Evolutionary conservation across 2,888 invertebrate species (phyloP), one percentile per base, ranked within the genome.

Genomic region (Rosalia funebris): DNA sequence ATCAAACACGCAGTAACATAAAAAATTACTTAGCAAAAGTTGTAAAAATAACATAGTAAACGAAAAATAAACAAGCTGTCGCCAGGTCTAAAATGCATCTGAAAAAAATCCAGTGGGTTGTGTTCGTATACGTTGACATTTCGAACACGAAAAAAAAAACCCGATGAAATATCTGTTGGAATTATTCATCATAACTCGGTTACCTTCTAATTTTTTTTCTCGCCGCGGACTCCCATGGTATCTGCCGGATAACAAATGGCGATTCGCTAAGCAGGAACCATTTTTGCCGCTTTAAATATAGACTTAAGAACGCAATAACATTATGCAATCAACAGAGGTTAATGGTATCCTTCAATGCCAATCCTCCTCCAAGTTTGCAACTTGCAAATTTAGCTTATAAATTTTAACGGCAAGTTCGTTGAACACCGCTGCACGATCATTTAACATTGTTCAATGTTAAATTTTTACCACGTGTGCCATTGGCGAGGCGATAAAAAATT

Each of bases 301-400:
- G 48, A 48, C 48, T 36, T 16, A 48, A 65, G 66, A 72, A 69
- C 69, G 69, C 71, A 72, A 74, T 69, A 71, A 71, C 61, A 71
- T 74, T 73, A 74, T 74, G 74, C 73, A 74, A 74, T 73, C 71
- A 73, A 54, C 63, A 70, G 69, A 72, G 72, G 72, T 72, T 70
- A 72, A 72, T 66, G 72, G 69, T 68, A 70, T 70, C 57, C 53
- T 69, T 72, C 72, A 72, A 72, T 72, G 72, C 66, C 72, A 72
- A 32, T 58, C 69, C 70, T 64, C 71, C 71, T 70, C 67, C 69
- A 65, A 65, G 60, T 66, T 65, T 66, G 69, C 69, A 68, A 65
- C 61, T 63, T 65, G 65, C 65, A 61, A 70, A 70, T 66, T 63
- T 60, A 55, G 59, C 57, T 66, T 44, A 53, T 57, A 50, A 61